These are phyloP conservation scores for Cephus nigrinus DNA, from an alignment of 2,888 invertebrate genomes.

Conservation along the genomic window DNA sequence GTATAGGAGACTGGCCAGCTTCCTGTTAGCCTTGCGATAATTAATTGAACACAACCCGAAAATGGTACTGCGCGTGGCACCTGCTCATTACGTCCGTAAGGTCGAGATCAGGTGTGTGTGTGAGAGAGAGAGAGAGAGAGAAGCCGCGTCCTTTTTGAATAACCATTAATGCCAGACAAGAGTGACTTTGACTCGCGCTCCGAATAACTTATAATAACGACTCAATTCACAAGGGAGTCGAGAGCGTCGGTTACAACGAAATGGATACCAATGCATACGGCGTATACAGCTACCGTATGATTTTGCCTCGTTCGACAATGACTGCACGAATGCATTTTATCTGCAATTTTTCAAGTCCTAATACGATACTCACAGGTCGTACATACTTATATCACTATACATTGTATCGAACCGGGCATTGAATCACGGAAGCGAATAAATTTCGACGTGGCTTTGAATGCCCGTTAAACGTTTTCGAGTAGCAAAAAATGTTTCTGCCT, in stretches of 20 bases:
- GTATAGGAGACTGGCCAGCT: slow-evolving; percentile 23
- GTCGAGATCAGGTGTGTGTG: background rate
- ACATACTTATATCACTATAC: background rate
- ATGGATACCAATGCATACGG: background rate
- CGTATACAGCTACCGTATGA: background rate
- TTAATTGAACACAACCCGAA: slow-evolving; percentile 24
- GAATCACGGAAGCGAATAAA: background rate
- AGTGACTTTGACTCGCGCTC: background rate
- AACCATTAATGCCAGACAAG: background rate
- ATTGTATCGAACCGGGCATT: background rate
- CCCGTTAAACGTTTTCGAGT: background rate
- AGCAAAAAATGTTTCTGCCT: background rate
- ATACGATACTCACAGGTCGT: background rate
- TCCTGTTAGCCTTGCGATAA: slow-evolving; percentile 28
- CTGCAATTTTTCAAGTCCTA: background rate
- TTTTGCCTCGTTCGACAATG: background rate
- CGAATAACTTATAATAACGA: background rate
- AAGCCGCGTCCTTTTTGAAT: background rate
- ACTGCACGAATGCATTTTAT: background rate
- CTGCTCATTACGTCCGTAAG: background rate
- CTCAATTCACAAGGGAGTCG: background rate
- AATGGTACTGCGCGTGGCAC: slow-evolving; percentile 19
- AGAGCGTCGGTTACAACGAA: background rate
- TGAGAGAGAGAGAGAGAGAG: too few relatives aligned
- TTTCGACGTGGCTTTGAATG: background rate